Percentiles rank a stretch among this genome's conserved stretches.
phyloP scores from a whole-genome alignment of 2,113 vertebrate species.

The Anthoscopus minutus region DNA sequence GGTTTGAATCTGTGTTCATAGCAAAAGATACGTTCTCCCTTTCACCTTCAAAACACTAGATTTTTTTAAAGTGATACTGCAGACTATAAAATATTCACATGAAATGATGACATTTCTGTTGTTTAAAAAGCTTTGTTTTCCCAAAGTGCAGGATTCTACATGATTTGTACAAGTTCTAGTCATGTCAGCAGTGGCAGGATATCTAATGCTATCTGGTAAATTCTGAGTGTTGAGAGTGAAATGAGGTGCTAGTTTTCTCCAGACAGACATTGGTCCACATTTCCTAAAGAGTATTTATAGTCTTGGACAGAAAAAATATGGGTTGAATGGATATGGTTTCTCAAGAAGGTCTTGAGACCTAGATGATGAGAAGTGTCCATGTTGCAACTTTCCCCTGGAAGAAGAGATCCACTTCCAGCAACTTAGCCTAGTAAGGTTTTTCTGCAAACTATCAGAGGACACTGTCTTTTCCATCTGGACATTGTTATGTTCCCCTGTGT shows the following conservation, averaged over 20 bases:
- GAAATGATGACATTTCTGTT: background rate
- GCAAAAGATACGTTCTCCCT: background rate
- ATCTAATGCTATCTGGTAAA: background rate
- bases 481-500: background rate
- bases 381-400: background rate
- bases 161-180: background rate
- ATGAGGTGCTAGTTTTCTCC: background rate
- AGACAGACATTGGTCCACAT: background rate
- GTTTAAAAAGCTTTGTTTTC: background rate
- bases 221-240: background rate
- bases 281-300: background rate
- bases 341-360: background rate
- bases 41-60: background rate
- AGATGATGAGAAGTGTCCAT: background rate
- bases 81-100: background rate
- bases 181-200: background rate
- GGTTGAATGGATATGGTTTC: background rate
- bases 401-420: background rate
- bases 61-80: background rate
- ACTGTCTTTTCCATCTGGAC: background rate
- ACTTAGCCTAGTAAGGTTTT: background rate
- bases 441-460: background rate
- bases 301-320: background rate
- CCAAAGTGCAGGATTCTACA: background rate
- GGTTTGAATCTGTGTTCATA: background rate